Evolutionary conservation across 2,888 invertebrate species (phyloP).

Genomic region (Lordiphosa fenestrarum): DNA sequence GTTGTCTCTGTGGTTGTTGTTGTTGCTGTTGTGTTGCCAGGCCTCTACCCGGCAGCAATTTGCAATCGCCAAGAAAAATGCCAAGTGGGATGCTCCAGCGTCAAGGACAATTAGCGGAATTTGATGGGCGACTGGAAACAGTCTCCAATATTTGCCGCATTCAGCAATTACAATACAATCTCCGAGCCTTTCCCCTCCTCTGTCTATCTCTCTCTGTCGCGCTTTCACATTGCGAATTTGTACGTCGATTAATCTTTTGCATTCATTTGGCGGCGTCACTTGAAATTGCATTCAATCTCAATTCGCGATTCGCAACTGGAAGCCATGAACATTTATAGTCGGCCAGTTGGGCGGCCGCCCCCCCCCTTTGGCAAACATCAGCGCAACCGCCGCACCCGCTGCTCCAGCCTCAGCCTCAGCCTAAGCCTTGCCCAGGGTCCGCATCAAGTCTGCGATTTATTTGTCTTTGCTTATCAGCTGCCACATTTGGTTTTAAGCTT

Average conservation of each 20-base stretch:
- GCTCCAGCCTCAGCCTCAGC: no score
- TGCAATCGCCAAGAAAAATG: slow-evolving; percentile 56
- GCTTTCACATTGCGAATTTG: slow-evolving; percentile 68
- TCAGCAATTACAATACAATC: slow-evolving; percentile 12
- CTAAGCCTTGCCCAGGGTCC: not conserved
- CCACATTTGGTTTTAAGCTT: slow-evolving; percentile 39
- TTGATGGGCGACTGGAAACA: slow-evolving; percentile 49
- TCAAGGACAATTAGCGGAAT: slow-evolving; percentile 69
- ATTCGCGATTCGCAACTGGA: slow-evolving; percentile 36
- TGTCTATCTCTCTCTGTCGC: slow-evolving; percentile 30
- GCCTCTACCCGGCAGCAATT: slow-evolving; percentile 68
- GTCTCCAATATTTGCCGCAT: slow-evolving; percentile 5
- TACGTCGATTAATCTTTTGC: slow-evolving; percentile 54
- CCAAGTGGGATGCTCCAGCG: slow-evolving; percentile 67
- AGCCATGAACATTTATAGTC: slow-evolving; percentile 20
- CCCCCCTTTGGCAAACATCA: not conserved
- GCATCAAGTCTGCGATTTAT: slow-evolving; percentile 46
- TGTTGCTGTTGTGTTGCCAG: slow-evolving; percentile 22
- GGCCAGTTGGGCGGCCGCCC: slow-evolving; percentile 7
- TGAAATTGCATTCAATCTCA: slow-evolving; percentile 66
- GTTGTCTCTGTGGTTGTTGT: slow-evolving; percentile 4
- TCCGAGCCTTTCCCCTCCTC: slow-evolving; percentile 17
- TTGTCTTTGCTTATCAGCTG: slow-evolving; percentile 60
- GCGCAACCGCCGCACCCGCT: no score
- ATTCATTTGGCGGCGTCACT: slow-evolving; percentile 46